Base-by-base conservation (phyloP, 1,140 invertebrate genomes). In the Hydropsyche tenuis region DNA sequence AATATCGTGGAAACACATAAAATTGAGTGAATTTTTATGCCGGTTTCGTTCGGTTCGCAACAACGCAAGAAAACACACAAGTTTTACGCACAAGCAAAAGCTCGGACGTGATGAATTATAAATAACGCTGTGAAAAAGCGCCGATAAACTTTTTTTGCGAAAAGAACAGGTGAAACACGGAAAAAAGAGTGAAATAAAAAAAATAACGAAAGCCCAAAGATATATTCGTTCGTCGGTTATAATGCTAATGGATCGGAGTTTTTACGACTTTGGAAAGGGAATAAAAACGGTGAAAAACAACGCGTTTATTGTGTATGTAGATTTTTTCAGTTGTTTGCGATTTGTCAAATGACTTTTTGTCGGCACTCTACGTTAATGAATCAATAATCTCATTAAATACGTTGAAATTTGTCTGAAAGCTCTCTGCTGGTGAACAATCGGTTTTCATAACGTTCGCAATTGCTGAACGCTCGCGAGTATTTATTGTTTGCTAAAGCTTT, bases 91-190 rank as follows among this genome's bases (percentile, higher is more conserved):
- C 48, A 18, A 53, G n/a, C n/a, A 53, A 53, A 53, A 53, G 16
- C 48, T 53, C 48, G 48, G 48, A 53, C 48, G 48, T 53, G 48
- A 53, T 53, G 48, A 53, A 53, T 53, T 53, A 53, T 53, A 53
- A 53, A 53, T 53, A 53, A 18, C 48, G 48, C 48, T 16, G 9
- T 53, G 48, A 53, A 53, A 53, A 53, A 53, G 48, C 48, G 16
- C 48, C 48, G 48, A 53, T 53, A 53, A 53, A 53, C 48, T 53
- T 53, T 53, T 53, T 37, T 37, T 37, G 30, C 3, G 48, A 20
- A 53, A 53, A 20, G 48, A 53, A 53, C 48, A 53, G 48, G 48
- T 53, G 48, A 53, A 53, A 53, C 18, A 53, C 16, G 20, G 20
- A 53, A 53, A 18, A 18, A 18, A 18, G 48, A 18, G 16, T 7